Evolutionary conservation across 2,797 vertebrate genomes (phyloP), one percentile per base, ranked within the genome.

Genomic region (Eremophila alpestris): DNA sequence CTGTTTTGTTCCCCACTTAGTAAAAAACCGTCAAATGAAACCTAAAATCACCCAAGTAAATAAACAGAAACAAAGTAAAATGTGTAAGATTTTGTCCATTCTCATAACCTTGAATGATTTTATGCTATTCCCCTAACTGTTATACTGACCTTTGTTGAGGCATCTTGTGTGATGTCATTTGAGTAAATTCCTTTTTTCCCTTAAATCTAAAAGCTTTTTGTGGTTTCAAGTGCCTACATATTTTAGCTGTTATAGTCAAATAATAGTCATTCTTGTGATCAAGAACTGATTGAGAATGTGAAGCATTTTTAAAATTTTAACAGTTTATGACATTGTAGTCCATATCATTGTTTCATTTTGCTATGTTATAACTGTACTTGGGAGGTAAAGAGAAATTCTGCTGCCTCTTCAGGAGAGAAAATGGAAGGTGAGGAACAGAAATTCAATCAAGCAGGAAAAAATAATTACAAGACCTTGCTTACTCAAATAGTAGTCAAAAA

Each of bases 401-500:
- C 30, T 85, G 22, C 67, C 16, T 91, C 60, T 51, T 95, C 58
- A 93, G 83, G 41, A 65, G 36, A 95, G 89, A 90, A 97, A 94
- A 85, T 67, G 45, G 77, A 94, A 96, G n/a, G 21, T 83, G 18
- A 85, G 43, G 38, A 95, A 86, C 30, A 74, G 73, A 95, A 97
- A 93, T 59, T n/a, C 77, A 93, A 70, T 85, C 92, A 96, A 89
- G 46, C 52, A 91, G 67, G 59, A 38, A 91, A 95, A 32, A 93
- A 95, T 94, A 97, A 97, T 96, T 97, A 65, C 22, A 77, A 83
- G 89, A 93, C 59, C n/a, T 95, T 92, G 19, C 32, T 94, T 55
- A 69, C 45, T 87, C 45, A 90, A 70, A 88, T 87, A 83, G 16
- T 78, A 94, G 78, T 91, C 60, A 95, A 94, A 95, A 87, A 91